Evolutionary conservation across 2,113 vertebrate genomes (phyloP).

Genomic region (Platycercus adscitus): DNA sequence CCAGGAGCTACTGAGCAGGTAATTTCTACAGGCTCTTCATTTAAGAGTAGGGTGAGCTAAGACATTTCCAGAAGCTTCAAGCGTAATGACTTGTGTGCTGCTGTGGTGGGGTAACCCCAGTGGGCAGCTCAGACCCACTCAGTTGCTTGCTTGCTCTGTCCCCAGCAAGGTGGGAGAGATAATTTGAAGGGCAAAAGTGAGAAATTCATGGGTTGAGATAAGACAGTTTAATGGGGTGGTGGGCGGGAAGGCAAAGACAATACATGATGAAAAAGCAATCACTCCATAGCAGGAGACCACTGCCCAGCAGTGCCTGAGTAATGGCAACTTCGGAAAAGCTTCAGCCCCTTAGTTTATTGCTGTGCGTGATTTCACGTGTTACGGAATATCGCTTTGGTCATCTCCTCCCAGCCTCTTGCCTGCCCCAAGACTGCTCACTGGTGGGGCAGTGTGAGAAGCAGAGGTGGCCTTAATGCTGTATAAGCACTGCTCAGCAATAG

Average conservation of each 20-base stretch:
- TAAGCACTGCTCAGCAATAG: not conserved
- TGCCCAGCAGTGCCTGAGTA: not conserved
- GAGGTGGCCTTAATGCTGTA: not conserved
- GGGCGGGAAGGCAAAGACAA: not conserved
- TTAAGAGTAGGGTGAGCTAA: not conserved
- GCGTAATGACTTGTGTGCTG: not conserved
- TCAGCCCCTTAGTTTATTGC: accelerated
- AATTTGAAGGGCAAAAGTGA: not conserved
- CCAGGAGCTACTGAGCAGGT: not conserved
- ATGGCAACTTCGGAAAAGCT: not conserved
- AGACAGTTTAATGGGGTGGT: accelerated
- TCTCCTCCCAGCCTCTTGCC: not conserved
- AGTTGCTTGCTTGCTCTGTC: accelerated
- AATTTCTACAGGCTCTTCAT: not conserved
- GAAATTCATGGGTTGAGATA: not conserved
- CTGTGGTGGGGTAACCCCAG: not conserved
- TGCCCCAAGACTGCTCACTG: not conserved
- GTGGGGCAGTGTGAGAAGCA: not conserved
- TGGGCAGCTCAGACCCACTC: not conserved
- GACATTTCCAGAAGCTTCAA: not conserved
- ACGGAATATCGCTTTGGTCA: not conserved
- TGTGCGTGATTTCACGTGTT: not conserved
- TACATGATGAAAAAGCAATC: not conserved
- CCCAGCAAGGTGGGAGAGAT: not conserved
- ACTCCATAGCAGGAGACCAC: not conserved